Base-by-base conservation (phyloP, 2,888 invertebrate species). In the Xanthia icteritia region DNA sequence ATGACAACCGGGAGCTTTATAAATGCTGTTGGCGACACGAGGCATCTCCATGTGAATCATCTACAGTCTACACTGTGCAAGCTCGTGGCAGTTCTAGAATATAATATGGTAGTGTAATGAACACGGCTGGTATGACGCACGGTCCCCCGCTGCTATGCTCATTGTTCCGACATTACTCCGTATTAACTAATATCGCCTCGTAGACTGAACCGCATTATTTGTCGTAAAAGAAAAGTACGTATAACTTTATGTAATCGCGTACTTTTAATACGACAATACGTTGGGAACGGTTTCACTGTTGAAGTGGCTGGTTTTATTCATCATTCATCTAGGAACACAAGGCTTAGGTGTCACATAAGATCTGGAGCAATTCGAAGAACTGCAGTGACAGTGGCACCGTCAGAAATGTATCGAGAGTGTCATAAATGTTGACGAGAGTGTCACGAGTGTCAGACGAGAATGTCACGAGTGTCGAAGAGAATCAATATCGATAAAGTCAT, bases 141-240 rank as follows among this genome's bases (percentile, higher is more conserved):
- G 76, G 3, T 42, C 39, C n/a, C 86, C 84, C 75, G 84, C 73
- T 9, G 82, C 77, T 74, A 3, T n/a, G 58, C 45, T 74, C 78
- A 78, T 81, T 80, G 67, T 63, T 27, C 27, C 42, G 45, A 56
- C 79, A 79, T 82, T 74, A 82, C 56, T 67, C 48, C 17, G 61
- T 65, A 80, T 58, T 76, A 67, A 65, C 64, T 76, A 75, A 76
- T 84, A 80, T 70, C 51, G 56, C 42, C 45, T 60, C 51, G 31
- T 60, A 67, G 60, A 58, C 45, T 60, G 31, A 69, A 76, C 60
- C 27, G 64, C 75, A 76, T 76, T 72, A 85, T 54, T 63, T 73
- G 85, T 84, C 85, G 74, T 85, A 85, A 84, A 82, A 85, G 51
- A 66, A 66, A 27, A 73, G 70, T 51, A 71, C 42, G 45, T 15